Evolutionary conservation across 2,888 invertebrate species (phyloP).

Genomic region (Arge pagana): DNA sequence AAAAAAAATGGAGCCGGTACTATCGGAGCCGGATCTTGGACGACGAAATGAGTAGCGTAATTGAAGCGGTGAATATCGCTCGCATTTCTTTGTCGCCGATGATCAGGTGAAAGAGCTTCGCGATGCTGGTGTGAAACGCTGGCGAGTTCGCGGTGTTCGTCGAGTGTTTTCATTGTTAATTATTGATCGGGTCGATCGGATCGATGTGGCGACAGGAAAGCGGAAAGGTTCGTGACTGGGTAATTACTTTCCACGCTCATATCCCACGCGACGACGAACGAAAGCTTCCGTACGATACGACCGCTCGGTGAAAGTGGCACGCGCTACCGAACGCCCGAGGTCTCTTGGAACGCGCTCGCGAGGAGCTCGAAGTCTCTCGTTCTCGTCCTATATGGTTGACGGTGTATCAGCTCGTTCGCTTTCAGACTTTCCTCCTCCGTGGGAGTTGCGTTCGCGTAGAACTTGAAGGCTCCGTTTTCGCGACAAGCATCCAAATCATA

Average conservation of each 20-base stretch:
- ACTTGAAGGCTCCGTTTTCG: too few relatives aligned
- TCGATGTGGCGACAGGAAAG: constrained; percentile 9
- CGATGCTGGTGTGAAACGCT: too few relatives aligned
- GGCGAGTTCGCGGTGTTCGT: too few relatives aligned
- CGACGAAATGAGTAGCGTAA: too few relatives aligned
- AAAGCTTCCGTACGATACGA: constrained; percentile 16
- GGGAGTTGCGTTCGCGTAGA: too few relatives aligned
- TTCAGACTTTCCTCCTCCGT: constrained; percentile 18
- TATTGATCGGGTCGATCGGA: background rate
- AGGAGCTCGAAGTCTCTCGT: too few relatives aligned
- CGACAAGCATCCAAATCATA: too few relatives aligned
- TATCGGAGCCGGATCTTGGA: too few relatives aligned
- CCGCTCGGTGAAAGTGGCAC: constrained; percentile 21
- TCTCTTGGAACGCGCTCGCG: constrained; percentile 6
- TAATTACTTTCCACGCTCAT: constrained; percentile 20
- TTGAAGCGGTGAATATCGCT: too few relatives aligned
- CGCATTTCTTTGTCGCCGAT: too few relatives aligned
- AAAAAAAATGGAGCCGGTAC: constrained; percentile 1
- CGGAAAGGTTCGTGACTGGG: constrained; percentile 7
- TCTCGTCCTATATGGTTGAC: background rate
- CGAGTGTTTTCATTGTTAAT: too few relatives aligned
- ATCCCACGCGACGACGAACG: constrained; percentile 18
- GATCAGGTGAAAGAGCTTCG: too few relatives aligned
- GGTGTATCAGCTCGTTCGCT: background rate
- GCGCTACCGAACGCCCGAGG: constrained; percentile 20